Conservation (phyloP, 2,113 vertebrate genomes). For the Abramis brama region DNA sequence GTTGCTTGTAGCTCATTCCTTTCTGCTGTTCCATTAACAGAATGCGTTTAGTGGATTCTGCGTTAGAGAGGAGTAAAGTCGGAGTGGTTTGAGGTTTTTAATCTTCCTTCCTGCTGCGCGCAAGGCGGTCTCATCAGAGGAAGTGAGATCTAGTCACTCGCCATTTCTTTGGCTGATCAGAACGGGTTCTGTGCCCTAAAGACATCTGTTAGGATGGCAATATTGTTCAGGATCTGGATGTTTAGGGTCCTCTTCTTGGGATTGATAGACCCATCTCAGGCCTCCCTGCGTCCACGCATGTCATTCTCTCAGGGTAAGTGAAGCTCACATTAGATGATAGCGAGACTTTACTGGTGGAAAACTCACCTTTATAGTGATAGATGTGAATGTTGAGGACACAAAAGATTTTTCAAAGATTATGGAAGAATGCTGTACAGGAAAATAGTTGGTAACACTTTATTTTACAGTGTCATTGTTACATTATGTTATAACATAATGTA, state of each 20-base stretch:
- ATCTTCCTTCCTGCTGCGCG: neutral
- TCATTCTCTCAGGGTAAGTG: conserved; percentile 19
- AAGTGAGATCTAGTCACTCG: conserved; percentile 2
- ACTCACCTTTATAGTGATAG: neutral
- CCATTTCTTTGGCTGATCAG: neutral
- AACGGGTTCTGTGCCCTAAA: neutral
- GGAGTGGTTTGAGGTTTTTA: conserved; percentile 13
- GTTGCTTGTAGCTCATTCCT: neutral
- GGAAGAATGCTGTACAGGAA: too few species aligned
- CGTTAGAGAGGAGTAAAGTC: neutral
- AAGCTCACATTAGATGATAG: neutral
- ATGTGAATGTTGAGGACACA: neutral
- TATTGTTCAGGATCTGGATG: conserved; percentile 1
- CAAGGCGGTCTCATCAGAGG: neutral
- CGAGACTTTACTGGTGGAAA: neutral
- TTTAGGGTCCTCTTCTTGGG: neutral
- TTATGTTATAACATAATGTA: too few species aligned
- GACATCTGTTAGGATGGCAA: neutral
- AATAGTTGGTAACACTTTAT: too few species aligned
- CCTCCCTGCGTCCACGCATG: neutral
- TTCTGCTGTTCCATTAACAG: neutral
- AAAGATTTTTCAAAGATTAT: too few species aligned
- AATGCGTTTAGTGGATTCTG: neutral
- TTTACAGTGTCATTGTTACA: too few species aligned
- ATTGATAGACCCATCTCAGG: neutral